Evolutionary conservation across 2,888 invertebrate species (phyloP).

Genomic region (Pogonocherus hispidulus): DNA sequence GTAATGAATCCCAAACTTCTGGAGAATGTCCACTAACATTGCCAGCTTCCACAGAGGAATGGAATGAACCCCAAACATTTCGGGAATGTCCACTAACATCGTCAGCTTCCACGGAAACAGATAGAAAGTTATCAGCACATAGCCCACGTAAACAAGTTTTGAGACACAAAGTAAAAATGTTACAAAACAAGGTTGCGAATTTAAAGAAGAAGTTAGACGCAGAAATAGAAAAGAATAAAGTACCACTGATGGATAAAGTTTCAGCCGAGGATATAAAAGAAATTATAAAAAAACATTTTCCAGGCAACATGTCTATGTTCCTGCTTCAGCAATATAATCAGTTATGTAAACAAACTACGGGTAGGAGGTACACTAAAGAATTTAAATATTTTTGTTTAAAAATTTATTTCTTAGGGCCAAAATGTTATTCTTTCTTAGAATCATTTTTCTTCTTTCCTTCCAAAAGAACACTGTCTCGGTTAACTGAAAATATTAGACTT

Average conservation of each 20-base stretch:
- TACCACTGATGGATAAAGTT: background rate
- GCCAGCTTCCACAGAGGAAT: too few species aligned
- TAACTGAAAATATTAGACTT: background rate
- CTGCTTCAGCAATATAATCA: background rate
- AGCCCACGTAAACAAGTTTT: background rate
- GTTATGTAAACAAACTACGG: background rate
- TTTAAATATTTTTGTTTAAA: slow-evolving; percentile 3
- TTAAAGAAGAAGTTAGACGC: background rate
- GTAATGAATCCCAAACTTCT: too few species aligned
- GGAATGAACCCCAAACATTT: too few species aligned
- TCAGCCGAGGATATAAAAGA: background rate
- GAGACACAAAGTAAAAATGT: background rate
- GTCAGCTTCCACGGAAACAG: background rate
- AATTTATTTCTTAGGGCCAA: background rate
- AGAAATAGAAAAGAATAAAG: background rate
- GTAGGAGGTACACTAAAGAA: background rate
- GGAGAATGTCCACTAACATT: too few species aligned
- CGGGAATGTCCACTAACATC: background rate
- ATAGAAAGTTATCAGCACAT: background rate
- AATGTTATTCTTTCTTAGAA: background rate
- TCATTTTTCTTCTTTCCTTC: background rate
- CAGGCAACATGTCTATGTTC: background rate
- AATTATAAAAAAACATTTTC: slow-evolving; percentile 1
- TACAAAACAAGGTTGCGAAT: background rate
- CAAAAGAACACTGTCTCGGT: background rate